phyloP scores from a whole-genome alignment of 2,888 invertebrate species.

The Macrophya annulata region DNA sequence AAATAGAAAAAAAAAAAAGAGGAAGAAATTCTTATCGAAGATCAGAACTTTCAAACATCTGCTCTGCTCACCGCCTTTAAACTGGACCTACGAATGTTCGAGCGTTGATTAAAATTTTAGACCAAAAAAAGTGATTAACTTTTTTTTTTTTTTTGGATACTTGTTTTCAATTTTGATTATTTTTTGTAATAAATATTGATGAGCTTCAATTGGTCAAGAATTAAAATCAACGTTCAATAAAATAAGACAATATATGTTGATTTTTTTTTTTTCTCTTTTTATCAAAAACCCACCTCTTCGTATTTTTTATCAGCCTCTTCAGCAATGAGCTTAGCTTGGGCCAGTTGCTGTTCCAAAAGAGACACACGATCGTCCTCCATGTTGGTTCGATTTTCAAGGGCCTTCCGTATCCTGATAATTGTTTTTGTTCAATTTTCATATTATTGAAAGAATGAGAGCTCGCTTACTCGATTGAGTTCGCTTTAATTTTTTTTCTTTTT shows the following conservation, averaged over 20 bases:
- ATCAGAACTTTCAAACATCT: neutral
- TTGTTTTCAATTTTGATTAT: neutral
- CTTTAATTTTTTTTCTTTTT: neutral
- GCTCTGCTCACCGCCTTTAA: constrained; percentile 41
- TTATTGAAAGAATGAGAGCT: constrained; percentile 65
- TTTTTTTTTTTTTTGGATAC: neutral
- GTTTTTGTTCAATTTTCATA: constrained; percentile 64
- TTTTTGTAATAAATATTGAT: neutral
- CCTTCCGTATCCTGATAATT: constrained; percentile 93
- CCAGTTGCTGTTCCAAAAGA: constrained; percentile 97
- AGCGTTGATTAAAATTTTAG: constrained; percentile 1
- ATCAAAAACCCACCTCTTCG: constrained; percentile 92
- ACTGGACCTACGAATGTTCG: constrained; percentile 35
- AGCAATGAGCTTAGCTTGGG: constrained; percentile 99
- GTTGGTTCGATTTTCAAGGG: constrained; percentile 98
- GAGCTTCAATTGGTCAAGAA: neutral
- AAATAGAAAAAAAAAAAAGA: constrained; percentile 41
- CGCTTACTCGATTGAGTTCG: neutral
- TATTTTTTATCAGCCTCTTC: constrained; percentile 99
- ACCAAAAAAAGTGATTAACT: constrained; percentile 15
- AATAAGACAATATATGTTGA: neutral
- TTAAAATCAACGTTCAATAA: constrained; percentile 2
- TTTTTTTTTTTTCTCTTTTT: constrained; percentile 1
- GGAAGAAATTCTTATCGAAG: neutral
- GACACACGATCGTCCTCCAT: constrained; percentile 99